These are phyloP conservation scores for Abscondita cerata DNA, from an alignment of 2,888 invertebrate genomes.

Conservation along the genomic window DNA sequence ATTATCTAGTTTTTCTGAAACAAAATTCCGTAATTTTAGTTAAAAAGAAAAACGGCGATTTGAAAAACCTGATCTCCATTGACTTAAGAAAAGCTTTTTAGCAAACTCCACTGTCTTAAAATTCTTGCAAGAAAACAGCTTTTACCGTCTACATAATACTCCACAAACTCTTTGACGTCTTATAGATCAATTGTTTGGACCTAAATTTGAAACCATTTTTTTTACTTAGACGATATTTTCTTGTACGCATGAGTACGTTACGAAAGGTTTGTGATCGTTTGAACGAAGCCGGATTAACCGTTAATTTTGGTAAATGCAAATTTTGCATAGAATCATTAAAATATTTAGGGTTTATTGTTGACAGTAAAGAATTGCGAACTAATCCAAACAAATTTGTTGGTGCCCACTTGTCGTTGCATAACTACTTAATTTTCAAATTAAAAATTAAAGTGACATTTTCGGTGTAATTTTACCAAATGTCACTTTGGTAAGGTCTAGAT, in stretches of 20 bases:
- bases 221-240: constrained; percentile 43
- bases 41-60: constrained; percentile 38
- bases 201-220: constrained; percentile 19
- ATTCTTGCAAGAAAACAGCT: constrained; percentile 44
- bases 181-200: constrained; percentile 34
- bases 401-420: no score
- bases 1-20: no score
- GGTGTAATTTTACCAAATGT: no score
- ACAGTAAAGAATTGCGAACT: constrained; percentile 37
- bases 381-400: constrained; percentile 43
- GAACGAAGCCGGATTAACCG: constrained; percentile 36
- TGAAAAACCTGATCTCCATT: constrained; percentile 37
- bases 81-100: constrained; percentile 40
- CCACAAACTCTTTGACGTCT: constrained; percentile 36
- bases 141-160: constrained; percentile 43
- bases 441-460: no score
- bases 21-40: constrained; percentile 17
- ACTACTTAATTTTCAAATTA: no score
- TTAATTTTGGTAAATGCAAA: constrained; percentile 42
- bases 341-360: constrained; percentile 44
- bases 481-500: no score
- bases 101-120: constrained; percentile 40
- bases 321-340: constrained; percentile 39
- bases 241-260: constrained; percentile 34
- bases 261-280: constrained; percentile 32